Conservation (phyloP, 2,797 vertebrate genomes). For the Astyanax mexicanus region DNA sequence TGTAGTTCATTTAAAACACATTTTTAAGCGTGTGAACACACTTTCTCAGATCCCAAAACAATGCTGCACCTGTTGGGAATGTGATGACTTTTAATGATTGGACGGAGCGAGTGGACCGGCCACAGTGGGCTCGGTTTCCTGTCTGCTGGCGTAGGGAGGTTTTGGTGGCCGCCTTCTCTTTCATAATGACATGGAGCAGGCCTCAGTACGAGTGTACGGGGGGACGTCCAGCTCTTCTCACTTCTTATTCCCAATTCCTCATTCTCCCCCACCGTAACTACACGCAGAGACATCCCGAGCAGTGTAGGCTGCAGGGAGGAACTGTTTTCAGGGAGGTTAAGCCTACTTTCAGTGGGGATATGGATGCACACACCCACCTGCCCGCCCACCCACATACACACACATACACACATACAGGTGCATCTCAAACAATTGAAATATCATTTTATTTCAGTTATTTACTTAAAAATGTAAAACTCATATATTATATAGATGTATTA, state of each 20-base stretch:
- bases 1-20: not conserved
- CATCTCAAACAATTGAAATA: too few species aligned
- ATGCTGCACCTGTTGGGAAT: conserved; percentile 57
- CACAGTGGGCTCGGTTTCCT: conserved; percentile 69
- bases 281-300: conserved; percentile 65
- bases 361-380: conserved; percentile 3
- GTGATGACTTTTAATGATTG: conserved; percentile 40
- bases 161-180: conserved; percentile 80
- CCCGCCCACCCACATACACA: not conserved
- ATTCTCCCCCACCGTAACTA: conserved; percentile 72
- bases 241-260: conserved; percentile 89
- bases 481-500: too few species aligned
- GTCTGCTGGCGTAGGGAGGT: conserved; percentile 71
- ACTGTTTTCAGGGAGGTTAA: conserved; percentile 70
- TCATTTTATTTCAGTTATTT: too few species aligned
- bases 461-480: too few species aligned
- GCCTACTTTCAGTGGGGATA: conserved; percentile 19
- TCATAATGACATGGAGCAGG: conserved; percentile 80
- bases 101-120: conserved; percentile 62
- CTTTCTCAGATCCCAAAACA: conserved; percentile 54
- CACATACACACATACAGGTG: not conserved
- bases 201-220: conserved; percentile 63
- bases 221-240: conserved; percentile 81
- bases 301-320: conserved; percentile 56
- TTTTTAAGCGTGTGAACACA: conserved; percentile 24